Conservation (phyloP, 2,888 invertebrate genomes). For the Brachyptera risi region DNA sequence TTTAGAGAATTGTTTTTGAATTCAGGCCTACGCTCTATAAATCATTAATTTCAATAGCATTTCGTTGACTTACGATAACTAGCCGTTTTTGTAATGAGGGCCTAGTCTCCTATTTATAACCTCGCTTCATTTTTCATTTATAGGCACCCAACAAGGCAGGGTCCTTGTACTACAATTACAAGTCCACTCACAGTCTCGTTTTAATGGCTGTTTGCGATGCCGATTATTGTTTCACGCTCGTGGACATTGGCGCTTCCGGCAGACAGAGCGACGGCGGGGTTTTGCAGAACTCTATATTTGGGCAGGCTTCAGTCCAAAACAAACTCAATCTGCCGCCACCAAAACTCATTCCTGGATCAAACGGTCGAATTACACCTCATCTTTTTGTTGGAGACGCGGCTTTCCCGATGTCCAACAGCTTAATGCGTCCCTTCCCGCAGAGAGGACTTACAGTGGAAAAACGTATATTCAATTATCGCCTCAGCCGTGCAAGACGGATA, state of each 20-base stretch:
- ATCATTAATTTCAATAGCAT: no score
- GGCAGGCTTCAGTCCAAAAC: background rate
- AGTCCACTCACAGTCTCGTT: conserved; percentile 32
- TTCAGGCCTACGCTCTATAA: background rate
- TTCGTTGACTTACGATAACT: no score
- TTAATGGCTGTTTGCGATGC: conserved; percentile 35
- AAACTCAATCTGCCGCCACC: background rate
- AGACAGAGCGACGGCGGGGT: conserved; percentile 25
- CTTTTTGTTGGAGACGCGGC: conserved; percentile 12
- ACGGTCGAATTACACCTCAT: background rate
- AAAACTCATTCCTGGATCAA: conserved; percentile 2
- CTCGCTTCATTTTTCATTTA: background rate
- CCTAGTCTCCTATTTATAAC: no score
- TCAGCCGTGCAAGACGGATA: background rate
- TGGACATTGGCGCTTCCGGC: conserved; percentile 6
- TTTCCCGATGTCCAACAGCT: conserved; percentile 4
- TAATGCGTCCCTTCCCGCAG: conserved; percentile 22
- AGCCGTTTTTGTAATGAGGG: no score
- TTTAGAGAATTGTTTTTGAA: background rate
- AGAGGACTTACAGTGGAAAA: conserved; percentile 9
- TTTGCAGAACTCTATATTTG: conserved; percentile 19
- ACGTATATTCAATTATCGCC: conserved; percentile 1
- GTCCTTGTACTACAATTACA: conserved; percentile 16
- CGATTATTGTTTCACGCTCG: conserved; percentile 31
- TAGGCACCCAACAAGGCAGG: conserved; percentile 2